Evolutionary conservation across 2,113 vertebrate species (phyloP).

Genomic region (Heterochromis multidens): DNA sequence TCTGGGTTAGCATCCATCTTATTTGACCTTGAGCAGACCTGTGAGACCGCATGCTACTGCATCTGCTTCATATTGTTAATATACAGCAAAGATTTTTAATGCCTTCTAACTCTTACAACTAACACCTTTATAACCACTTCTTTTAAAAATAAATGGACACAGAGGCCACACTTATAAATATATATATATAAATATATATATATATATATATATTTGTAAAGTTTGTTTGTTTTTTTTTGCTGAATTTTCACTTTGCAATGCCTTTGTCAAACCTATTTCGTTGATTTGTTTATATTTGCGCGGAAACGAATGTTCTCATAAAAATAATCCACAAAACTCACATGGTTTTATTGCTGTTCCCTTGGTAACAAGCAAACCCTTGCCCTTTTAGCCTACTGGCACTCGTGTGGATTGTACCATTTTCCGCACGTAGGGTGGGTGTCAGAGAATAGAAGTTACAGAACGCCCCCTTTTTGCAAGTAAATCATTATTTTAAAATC

Average conservation of each 20-base stretch:
- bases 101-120: not conserved
- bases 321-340: slow-evolving; percentile 34
- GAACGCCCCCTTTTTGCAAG: not conserved
- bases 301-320: not conserved
- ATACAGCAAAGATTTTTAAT: not conserved
- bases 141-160: not conserved
- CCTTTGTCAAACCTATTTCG: not conserved
- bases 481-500: not conserved
- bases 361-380: slow-evolving; percentile 78
- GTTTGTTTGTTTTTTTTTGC: not conserved
- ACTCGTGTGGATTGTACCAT: slow-evolving; percentile 71
- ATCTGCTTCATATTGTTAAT: not conserved
- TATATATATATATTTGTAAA: not conserved
- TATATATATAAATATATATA: no score
- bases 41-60: not conserved
- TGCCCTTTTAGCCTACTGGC: slow-evolving; percentile 75
- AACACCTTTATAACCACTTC: not conserved
- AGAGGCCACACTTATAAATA: not conserved
- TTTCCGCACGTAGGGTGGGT: not conserved
- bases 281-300: not conserved
- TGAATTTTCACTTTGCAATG: not conserved
- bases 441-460: not conserved
- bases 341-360: slow-evolving; percentile 71
- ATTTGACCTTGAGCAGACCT: slow-evolving; percentile 54
- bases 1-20: slow-evolving; percentile 35